These are phyloP conservation scores for Microctonus hyperodae DNA, from an alignment of 2,888 invertebrate species.

Conservation along the genomic window DNA sequence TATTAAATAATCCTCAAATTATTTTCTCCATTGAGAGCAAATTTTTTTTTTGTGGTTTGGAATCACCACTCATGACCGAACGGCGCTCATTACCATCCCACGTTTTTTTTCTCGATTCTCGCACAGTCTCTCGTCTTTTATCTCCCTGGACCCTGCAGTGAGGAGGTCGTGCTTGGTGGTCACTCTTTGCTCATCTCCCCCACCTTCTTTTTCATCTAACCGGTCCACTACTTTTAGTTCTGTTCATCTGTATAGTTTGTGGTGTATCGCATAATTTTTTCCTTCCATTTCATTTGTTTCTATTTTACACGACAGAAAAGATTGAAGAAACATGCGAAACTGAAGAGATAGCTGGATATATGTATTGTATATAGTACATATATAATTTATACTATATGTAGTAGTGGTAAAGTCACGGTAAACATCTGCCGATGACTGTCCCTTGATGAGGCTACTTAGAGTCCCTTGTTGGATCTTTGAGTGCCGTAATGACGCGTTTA, in stretches of 20 bases:
- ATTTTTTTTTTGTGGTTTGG: not conserved
- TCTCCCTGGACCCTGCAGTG: slow-evolving; percentile 7
- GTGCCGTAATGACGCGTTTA: slow-evolving; percentile 12
- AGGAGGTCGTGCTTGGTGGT: slow-evolving; percentile 21
- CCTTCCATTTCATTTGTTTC: slow-evolving; percentile 15
- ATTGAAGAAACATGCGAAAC: slow-evolving; percentile 30
- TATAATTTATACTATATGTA: too few relatives aligned
- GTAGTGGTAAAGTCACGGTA: not conserved
- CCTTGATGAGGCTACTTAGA: slow-evolving; percentile 21
- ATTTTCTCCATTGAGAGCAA: too few relatives aligned
- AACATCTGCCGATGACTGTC: slow-evolving; percentile 22
- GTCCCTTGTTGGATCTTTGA: slow-evolving; percentile 6
- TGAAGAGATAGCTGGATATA: slow-evolving; percentile 15
- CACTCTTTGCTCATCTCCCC: slow-evolving; percentile 15
- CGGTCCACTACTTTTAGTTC: slow-evolving; percentile 49
- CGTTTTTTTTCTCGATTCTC: slow-evolving; percentile 40
- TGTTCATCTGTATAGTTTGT: slow-evolving; percentile 33
- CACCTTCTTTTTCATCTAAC: slow-evolving; percentile 35
- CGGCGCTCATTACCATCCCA: slow-evolving; percentile 44
- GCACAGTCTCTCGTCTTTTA: slow-evolving; percentile 7
- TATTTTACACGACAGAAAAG: slow-evolving; percentile 18
- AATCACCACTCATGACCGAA: slow-evolving; percentile 6
- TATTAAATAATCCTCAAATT: too few relatives aligned
- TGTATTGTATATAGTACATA: not conserved
- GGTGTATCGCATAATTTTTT: not conserved